Conservation (phyloP, 2,888 invertebrate genomes). For the Lampropteryx suffumata region DNA sequence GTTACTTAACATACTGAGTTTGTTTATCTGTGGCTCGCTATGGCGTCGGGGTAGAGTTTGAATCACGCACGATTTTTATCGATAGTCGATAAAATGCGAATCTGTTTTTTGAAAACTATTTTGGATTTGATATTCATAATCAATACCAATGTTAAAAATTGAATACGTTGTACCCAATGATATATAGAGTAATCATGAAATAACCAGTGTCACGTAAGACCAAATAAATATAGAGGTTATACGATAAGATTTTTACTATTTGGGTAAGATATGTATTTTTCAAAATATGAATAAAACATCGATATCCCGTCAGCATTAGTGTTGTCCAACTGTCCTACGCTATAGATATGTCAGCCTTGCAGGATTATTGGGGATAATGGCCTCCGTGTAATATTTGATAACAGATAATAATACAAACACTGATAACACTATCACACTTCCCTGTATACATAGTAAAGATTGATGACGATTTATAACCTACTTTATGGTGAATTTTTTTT, state of each 20-base stretch:
- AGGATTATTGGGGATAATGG: conserved; percentile 62
- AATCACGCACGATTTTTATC: not conserved
- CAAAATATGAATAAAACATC: too few species aligned
- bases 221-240: too few species aligned
- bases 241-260: too few species aligned
- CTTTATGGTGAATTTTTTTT: not conserved
- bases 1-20: conserved; percentile 29
- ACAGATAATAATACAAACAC: conserved; percentile 36
- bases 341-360: conserved; percentile 51
- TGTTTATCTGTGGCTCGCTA: conserved; percentile 51
- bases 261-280: too few species aligned
- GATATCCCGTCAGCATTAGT: too few species aligned
- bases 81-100: conserved; percentile 3
- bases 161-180: too few species aligned
- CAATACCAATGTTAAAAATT: too few species aligned
- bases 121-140: too few species aligned
- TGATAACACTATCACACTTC: conserved; percentile 27
- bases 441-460: conserved; percentile 12
- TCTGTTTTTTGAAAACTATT: too few species aligned
- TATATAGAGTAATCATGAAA: too few species aligned
- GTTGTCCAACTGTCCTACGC: conserved; percentile 23
- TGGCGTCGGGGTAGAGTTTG: conserved; percentile 45
- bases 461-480: conserved; percentile 11
- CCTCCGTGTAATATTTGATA: conserved; percentile 50
- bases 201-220: too few species aligned